Evolutionary conservation across 2,113 vertebrate genomes (phyloP).

Genomic region (Dicerorhinus sumatrensis): DNA sequence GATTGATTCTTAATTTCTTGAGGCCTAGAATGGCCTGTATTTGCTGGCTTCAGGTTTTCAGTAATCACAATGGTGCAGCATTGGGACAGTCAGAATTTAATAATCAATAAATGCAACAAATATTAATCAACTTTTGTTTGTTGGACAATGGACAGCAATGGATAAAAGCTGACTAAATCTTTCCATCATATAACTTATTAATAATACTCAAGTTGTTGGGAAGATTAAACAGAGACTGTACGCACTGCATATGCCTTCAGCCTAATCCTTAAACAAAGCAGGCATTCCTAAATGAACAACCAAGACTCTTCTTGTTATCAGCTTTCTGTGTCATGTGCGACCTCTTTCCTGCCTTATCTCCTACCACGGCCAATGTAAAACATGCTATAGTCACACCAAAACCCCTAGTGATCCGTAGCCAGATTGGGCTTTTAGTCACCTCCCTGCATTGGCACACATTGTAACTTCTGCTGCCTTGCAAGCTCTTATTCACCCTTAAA

Average conservation of each 20-base stretch:
- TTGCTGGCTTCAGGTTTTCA: neutral
- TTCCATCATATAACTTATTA: neutral
- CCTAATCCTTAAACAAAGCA: neutral
- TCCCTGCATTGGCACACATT: no score
- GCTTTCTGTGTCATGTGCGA: neutral
- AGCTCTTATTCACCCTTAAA: neutral
- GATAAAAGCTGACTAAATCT: neutral
- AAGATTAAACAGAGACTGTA: neutral
- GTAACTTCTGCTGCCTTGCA: neutral
- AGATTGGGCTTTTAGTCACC: neutral
- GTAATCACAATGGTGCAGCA: neutral
- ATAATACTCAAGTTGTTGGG: neutral
- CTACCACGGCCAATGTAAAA: neutral
- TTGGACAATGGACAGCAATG: neutral
- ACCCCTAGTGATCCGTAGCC: no score
- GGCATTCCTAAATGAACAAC: neutral
- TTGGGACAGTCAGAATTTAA: neutral
- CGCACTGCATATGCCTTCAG: neutral
- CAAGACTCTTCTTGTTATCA: neutral
- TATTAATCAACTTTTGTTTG: neutral
- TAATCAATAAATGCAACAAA: neutral
- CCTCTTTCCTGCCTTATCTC: neutral
- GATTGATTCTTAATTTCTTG: neutral
- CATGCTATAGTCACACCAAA: neutral
- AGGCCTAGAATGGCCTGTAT: neutral